These are phyloP conservation scores for Agrochola macilenta DNA, from an alignment of 2,888 invertebrate species.

Conservation along the genomic window DNA sequence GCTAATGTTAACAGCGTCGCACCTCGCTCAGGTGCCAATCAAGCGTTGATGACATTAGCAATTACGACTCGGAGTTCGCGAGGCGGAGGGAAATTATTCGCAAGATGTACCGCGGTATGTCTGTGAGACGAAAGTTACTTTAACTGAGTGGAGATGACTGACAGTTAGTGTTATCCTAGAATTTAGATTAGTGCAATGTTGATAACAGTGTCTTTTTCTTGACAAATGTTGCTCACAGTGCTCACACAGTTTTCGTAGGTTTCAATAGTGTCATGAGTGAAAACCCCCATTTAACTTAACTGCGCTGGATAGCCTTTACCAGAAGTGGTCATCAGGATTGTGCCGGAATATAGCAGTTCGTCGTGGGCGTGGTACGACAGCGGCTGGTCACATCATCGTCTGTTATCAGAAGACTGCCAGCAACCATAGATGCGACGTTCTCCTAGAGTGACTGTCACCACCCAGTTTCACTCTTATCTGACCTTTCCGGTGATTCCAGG, in stretches of 20 bases:
- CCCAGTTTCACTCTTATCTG: not conserved
- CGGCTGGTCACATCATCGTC: not conserved
- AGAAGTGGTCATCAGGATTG: not conserved
- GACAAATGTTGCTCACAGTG: not conserved
- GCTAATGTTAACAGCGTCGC: constrained; percentile 11
- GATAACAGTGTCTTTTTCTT: not conserved
- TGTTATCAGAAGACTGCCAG: not conserved
- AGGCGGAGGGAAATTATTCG: constrained; percentile 27
- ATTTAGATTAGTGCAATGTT: not conserved
- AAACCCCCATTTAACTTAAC: not conserved
- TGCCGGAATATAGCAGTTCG: not conserved
- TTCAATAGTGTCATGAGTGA: not conserved
- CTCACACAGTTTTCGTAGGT: not conserved
- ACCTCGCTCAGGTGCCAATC: constrained; percentile 43
- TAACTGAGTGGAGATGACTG: not conserved
- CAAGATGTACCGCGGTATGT: constrained; percentile 7
- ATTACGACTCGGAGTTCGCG: constrained; percentile 31
- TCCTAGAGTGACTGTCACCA: not conserved
- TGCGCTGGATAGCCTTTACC: not conserved
- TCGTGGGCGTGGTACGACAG: not conserved
- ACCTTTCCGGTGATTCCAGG: too few relatives aligned
- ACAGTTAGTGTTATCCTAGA: not conserved
- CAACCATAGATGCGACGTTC: not conserved
- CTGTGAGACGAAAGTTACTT: not conserved
- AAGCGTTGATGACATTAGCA: constrained; percentile 45